These are phyloP conservation scores for Helobdella robusta DNA, from an alignment of 2,888 invertebrate genomes.

Conservation along the genomic window DNA sequence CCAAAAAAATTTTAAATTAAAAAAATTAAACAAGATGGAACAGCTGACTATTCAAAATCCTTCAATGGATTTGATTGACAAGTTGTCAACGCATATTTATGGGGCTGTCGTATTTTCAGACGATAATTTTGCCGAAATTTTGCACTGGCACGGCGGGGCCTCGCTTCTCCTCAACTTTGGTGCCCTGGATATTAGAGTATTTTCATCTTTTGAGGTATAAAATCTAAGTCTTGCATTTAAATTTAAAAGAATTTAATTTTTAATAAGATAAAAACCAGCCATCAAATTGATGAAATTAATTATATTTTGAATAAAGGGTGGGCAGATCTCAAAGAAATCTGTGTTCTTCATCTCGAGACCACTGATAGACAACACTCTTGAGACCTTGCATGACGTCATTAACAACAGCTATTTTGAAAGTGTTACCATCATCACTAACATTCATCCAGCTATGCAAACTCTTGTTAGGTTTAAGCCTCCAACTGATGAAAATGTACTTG, in stretches of 20 bases:
- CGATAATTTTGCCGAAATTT: conserved; percentile 31
- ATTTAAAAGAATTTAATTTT: too few relatives aligned
- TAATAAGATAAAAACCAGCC: too few relatives aligned
- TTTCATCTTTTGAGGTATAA: conserved; percentile 60
- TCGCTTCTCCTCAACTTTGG: conserved; percentile 56
- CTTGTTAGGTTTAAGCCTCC: conserved; percentile 43
- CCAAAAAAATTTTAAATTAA: background rate
- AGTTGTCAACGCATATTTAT: conserved; percentile 11
- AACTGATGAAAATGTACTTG: background rate
- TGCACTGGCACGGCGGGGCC: conserved; percentile 54
- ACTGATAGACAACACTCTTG: conserved; percentile 54
- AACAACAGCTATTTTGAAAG: conserved; percentile 57
- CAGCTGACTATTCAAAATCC: background rate
- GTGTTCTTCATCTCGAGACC: conserved; percentile 58
- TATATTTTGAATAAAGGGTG: conserved; percentile 33
- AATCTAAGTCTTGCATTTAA: too few relatives aligned
- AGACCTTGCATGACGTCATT: conserved; percentile 58
- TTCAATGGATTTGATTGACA: conserved; percentile 12
- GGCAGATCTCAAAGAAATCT: conserved; percentile 49
- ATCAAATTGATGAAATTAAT: background rate
- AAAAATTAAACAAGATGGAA: background rate
- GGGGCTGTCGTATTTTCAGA: conserved; percentile 34
- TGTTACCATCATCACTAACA: conserved; percentile 57
- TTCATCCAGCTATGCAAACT: conserved; percentile 55
- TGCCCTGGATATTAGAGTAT: conserved; percentile 58